These are phyloP conservation scores for Erebia aethiops DNA, from an alignment of 2,888 invertebrate species.

Conservation along the genomic window DNA sequence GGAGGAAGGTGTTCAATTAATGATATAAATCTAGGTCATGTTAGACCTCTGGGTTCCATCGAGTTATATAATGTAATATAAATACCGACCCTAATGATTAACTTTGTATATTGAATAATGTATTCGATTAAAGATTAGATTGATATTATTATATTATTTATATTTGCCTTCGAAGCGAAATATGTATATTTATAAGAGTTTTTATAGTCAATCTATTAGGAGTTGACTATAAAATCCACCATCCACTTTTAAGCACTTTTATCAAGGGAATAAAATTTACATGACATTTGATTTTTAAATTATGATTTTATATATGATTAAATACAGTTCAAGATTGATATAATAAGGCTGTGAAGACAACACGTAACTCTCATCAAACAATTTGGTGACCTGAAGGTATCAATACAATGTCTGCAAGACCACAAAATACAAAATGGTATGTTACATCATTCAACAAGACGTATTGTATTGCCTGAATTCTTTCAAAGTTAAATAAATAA, in stretches of 20 bases:
- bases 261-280: background rate
- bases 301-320: too few relatives aligned
- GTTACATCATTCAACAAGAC: background rate
- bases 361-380: background rate
- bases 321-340: too few relatives aligned
- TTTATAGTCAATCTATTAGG: background rate
- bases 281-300: background rate
- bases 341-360: too few relatives aligned
- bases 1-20: conserved; percentile 38
- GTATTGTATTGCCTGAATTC: conserved; percentile 5
- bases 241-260: background rate
- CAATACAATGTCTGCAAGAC: background rate
- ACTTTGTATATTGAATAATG: background rate
- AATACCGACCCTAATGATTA: background rate
- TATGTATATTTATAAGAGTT: background rate
- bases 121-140: background rate
- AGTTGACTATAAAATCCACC: too few relatives aligned
- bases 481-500: conserved; percentile 4
- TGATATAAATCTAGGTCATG: conserved; percentile 29
- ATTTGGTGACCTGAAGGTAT: background rate
- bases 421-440: background rate
- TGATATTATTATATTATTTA: too few relatives aligned
- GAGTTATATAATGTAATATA: conserved; percentile 12
- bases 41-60: conserved; percentile 17
- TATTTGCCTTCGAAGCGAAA: too few relatives aligned